Percentiles rank a stretch among this genome's conserved stretches.
Conservation (phyloP, 1,140 invertebrate species). For the Piezodorus guildinii region DNA sequence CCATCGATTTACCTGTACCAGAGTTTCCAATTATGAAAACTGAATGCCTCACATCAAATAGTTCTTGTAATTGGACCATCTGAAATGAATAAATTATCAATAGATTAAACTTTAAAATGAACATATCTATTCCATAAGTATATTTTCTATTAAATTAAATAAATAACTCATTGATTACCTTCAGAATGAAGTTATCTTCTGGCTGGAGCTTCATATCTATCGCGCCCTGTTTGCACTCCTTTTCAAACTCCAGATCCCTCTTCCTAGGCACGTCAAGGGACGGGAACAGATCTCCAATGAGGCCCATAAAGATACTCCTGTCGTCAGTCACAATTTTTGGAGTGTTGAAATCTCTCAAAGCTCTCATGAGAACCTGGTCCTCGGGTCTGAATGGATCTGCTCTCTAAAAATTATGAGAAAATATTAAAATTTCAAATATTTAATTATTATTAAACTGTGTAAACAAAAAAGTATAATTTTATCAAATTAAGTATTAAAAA, state of each 20-base stretch:
- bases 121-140: too few relatives aligned
- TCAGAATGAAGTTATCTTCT: constrained; percentile 78
- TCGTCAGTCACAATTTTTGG: constrained; percentile 88
- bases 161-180: constrained; percentile 43
- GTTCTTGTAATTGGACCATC: constrained; percentile 84
- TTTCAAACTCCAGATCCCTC: constrained; percentile 73
- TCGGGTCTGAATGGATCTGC: constrained; percentile 55
- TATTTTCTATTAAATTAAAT: too few relatives aligned
- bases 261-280: constrained; percentile 77
- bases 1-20: constrained; percentile 86
- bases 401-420: constrained; percentile 33
- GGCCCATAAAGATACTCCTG: constrained; percentile 78
- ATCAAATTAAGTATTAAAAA: too few relatives aligned
- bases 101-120: too few relatives aligned
- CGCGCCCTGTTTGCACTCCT: constrained; percentile 59
- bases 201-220: constrained; percentile 77
- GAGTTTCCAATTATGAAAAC: constrained; percentile 86
- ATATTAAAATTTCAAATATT: too few relatives aligned
- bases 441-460: too few relatives aligned
- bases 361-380: constrained; percentile 71
- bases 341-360: constrained; percentile 82
- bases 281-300: constrained; percentile 82
- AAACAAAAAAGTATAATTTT: too few relatives aligned
- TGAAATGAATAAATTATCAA: constrained; percentile 29
- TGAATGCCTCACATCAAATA: constrained; percentile 86